Conservation (phyloP, 2,113 vertebrate genomes). For the Atractosteus spatula region DNA sequence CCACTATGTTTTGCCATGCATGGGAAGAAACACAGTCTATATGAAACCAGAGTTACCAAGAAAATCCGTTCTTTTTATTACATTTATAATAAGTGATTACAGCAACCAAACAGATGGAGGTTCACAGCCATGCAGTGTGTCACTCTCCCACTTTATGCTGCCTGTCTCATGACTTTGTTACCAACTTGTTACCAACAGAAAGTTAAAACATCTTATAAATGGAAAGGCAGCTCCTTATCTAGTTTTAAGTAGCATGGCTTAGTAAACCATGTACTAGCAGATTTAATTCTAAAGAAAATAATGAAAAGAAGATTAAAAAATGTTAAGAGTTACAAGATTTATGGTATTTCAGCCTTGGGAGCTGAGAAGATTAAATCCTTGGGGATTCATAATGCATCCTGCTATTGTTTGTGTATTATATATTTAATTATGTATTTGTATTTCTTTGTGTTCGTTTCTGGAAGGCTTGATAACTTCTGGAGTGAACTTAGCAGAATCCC, state of each 20-base stretch:
- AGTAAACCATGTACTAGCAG: constrained; percentile 12
- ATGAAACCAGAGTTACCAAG: background rate
- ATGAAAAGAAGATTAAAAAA: background rate
- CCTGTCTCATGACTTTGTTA: background rate
- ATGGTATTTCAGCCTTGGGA: background rate
- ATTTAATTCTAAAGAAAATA: no score
- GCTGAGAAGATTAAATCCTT: constrained; percentile 11
- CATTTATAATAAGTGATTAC: background rate
- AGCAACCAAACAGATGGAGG: background rate
- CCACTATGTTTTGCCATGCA: background rate
- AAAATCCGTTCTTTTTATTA: constrained; percentile 1
- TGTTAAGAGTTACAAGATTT: constrained; percentile 13
- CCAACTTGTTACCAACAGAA: background rate
- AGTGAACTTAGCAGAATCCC: background rate
- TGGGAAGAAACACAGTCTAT: background rate
- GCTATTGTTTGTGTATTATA: no score
- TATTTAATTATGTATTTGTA: background rate
- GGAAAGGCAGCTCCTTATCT: background rate
- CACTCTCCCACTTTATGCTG: background rate
- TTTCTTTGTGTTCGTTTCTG: background rate
- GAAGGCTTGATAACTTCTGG: background rate
- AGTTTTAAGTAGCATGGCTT: background rate
- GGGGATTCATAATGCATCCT: background rate
- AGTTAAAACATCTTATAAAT: background rate
- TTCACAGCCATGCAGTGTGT: background rate